phyloP scores from a whole-genome alignment of 2,797 vertebrate genomes.

The Lagocephalus sceleratus region DNA sequence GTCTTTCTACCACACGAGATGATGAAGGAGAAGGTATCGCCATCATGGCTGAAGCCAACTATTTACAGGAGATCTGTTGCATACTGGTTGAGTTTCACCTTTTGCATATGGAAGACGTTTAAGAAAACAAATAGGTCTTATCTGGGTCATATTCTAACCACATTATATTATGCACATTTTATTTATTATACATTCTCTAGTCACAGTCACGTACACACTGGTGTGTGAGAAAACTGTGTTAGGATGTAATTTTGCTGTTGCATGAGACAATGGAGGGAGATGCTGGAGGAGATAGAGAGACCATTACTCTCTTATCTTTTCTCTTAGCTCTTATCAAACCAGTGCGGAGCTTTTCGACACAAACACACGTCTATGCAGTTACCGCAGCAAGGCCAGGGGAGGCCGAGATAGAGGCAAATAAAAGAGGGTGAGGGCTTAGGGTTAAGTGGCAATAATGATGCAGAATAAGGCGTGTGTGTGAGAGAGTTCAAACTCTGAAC shows the following conservation, averaged over 20 bases:
- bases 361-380: slow-evolving; percentile 21
- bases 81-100: no score
- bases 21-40: slow-evolving; percentile 31
- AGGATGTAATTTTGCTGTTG: neutral
- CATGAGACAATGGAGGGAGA: slow-evolving; percentile 36
- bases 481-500: slow-evolving; percentile 38
- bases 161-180: no score
- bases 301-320: slow-evolving; percentile 14
- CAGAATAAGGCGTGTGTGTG: slow-evolving; percentile 57
- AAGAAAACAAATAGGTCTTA: neutral
- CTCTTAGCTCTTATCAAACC: no score
- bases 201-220: no score
- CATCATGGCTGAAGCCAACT: neutral
- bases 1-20: slow-evolving; percentile 23
- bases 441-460: slow-evolving; percentile 77
- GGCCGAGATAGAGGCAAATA: slow-evolving; percentile 67
- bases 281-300: slow-evolving; percentile 18
- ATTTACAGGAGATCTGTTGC: neutral
- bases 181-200: no score
- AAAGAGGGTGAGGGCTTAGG: slow-evolving; percentile 55
- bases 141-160: no score
- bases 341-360: neutral
- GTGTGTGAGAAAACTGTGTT: no score
- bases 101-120: neutral
- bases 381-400: slow-evolving; percentile 25